phyloP scores from a whole-genome alignment of 2,888 invertebrate genomes.

The Thyatira batis region DNA sequence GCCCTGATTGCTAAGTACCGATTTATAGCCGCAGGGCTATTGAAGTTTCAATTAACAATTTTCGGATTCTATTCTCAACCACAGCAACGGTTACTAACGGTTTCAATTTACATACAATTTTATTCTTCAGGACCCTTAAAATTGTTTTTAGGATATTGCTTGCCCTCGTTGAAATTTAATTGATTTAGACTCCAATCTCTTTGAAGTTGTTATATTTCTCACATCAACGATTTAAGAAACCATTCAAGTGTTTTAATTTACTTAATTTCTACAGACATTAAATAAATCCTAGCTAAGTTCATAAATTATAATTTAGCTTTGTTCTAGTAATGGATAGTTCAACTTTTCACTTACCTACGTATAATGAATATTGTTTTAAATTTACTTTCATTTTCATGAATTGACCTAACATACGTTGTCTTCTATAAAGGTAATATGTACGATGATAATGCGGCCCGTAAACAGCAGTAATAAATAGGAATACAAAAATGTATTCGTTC shows the following conservation, averaged over 20 bases:
- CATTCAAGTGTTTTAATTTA: background rate
- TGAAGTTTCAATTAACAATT: background rate
- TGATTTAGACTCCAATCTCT: background rate
- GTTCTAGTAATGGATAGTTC: too few relatives aligned
- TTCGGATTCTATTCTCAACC: background rate
- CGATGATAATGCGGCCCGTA: too few relatives aligned
- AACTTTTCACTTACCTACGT: too few relatives aligned
- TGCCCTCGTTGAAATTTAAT: background rate
- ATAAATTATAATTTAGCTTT: background rate
- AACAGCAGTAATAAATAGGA: too few relatives aligned
- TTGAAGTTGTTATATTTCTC: background rate
- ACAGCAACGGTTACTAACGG: background rate
- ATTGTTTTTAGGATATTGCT: background rate
- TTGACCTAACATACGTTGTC: too few relatives aligned
- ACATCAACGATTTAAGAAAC: background rate
- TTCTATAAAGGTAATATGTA: too few relatives aligned
- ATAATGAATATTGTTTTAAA: too few relatives aligned
- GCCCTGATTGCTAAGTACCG: constrained; percentile 5
- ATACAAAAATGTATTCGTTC: too few relatives aligned
- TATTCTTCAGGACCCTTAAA: background rate
- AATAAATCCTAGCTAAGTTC: background rate
- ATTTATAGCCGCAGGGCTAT: background rate
- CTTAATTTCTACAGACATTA: background rate
- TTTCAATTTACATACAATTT: background rate
- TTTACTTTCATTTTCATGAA: too few relatives aligned